Evolutionary conservation across 2,888 invertebrate genomes (phyloP), one percentile per base, ranked within the genome.

Genomic region (Drosophila demipolita): DNA sequence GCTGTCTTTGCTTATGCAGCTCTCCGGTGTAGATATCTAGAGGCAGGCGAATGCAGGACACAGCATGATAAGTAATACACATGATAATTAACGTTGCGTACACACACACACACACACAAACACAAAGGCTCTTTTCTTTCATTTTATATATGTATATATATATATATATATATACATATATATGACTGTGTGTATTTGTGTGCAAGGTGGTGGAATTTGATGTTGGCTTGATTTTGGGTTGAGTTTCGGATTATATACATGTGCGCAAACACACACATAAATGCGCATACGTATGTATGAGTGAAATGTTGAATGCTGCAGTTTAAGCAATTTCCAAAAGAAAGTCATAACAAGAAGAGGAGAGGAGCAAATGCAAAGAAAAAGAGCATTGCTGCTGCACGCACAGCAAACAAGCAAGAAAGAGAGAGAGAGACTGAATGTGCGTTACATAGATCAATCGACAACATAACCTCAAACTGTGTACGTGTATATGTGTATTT

Each of bases 51-150:
- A 45, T 45, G 23, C 45, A 45, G 45, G 45, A 45, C 45, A 45
- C 23, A 45, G 45, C 45, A 45, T 45, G 23, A 23, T 23, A 45
- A 23, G 67, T 77, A 64, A 61, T 75, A 78, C 78, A 81, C 66
- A 66, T 68, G 65, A 78, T 81, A 75, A 82, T 82, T 78, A 81
- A 78, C 78, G 75, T 70, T 67, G 66, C 17, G 11, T 17, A 29
- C 26, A 29, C 49, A 49, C 23, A 49, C 26, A 26, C 20, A 40
- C 12, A 33, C 20, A 45, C n/a, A 49, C 26, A 26, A 12, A 40
- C 12, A 33, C 12, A 45, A 15, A 48, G 17, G 2, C 49, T 49
- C 26, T 29, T 49, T 17, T 49, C 49, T 23, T 26, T 49, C 17
- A 26, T 49, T 49, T 9, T 40, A 9, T 40, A 29, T 29, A 29